Conservation (phyloP, 2,113 vertebrate genomes). For the Todiramphus saurophagus region DNA sequence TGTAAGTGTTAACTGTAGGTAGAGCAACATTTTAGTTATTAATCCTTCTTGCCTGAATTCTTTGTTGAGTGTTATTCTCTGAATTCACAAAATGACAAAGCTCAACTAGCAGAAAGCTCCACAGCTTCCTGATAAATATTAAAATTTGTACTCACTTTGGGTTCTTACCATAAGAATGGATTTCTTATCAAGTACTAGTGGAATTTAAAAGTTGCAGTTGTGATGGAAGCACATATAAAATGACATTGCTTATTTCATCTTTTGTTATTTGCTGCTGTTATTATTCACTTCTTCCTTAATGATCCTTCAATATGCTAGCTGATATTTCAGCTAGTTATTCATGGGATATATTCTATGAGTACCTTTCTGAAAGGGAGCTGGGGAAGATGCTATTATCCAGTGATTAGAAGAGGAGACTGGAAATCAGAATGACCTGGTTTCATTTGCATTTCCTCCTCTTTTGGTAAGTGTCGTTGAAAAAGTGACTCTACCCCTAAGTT, state of each 20-base stretch:
- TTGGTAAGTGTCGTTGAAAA: not conserved
- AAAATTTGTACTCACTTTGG: not conserved
- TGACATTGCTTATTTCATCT: not conserved
- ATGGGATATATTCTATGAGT: not conserved
- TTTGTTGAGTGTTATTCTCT: not conserved
- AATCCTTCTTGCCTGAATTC: not conserved
- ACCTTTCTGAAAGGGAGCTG: not conserved
- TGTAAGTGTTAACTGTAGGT: not conserved
- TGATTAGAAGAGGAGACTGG: not conserved
- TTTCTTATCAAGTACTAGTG: not conserved
- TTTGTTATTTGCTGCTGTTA: not conserved
- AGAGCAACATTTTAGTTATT: not conserved
- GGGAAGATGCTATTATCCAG: not conserved
- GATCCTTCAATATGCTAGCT: not conserved
- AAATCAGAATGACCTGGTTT: not conserved
- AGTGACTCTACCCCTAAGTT: not conserved
- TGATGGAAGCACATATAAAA: not conserved
- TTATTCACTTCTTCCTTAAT: not conserved
- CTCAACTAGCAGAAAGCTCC: not conserved
- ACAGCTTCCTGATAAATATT: not conserved
- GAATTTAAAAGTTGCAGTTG: not conserved
- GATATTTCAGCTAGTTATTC: not conserved
- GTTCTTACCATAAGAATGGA: not conserved
- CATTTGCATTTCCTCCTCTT: not conserved
- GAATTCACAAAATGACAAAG: not conserved